Evolutionary conservation across 1,140 invertebrate genomes (phyloP), one percentile per base, ranked within the genome.

Genomic region (Lepidurus apus): DNA sequence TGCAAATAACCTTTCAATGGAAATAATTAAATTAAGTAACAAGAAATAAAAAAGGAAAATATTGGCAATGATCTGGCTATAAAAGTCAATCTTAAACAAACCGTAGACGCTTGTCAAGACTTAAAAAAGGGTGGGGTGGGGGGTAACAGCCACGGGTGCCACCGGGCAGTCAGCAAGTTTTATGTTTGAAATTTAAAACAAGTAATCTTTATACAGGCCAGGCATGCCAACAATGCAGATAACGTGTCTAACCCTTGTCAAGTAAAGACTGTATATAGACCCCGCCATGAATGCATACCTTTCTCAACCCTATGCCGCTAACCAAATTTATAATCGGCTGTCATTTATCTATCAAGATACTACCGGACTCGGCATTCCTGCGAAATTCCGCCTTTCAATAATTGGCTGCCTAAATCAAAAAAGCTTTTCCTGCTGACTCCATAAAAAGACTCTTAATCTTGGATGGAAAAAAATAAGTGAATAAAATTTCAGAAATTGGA

Each of bases 231-330:
- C 53, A 65, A 65, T 65, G 53, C 53, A 65, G 53, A 65, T 65
- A 65, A 65, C 53, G 53, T 65, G 53, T 65, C 53, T 65, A 65
- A 65, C 53, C 53, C 53, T 65, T 65, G 53, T 65, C 53, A 65
- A 65, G 53, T 7, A 34, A 34, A n/a, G 53, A 21, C 53, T 17
- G 53, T 65, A 65, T 65, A 65, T 65, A 65, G 53, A 65, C 53
- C 53, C 53, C 53, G 53, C 53, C 53, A 65, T 65, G 53, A 65
- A 65, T 21, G 53, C 53, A 65, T 65, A 65, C 53, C 53, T 65
- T 65, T 65, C 53, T 65, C 21, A 65, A 17, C 53, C 53, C 21
- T 9, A 9, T 65, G 53, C 53, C 53, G 53, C 21, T 65, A 65
- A 65, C 53, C 53, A 65, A 65, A 65, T 65, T 65, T 65, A 65